Conservation (phyloP, 2,797 vertebrate genomes). For the Silurus lanzhouensis region DNA sequence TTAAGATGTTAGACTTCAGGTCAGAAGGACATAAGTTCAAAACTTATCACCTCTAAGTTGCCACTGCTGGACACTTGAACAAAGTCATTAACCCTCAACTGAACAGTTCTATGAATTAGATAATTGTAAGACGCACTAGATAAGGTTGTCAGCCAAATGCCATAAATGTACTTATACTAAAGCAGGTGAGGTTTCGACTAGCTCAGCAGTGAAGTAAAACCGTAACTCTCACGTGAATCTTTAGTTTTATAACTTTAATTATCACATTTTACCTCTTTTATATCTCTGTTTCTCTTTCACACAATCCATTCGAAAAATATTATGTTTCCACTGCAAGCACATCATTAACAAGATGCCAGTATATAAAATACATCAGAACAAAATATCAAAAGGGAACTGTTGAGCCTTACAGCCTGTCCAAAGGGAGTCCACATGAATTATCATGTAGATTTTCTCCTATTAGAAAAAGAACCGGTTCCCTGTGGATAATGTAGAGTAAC, state of each 20-base stretch:
- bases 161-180: neutral
- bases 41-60: too few species aligned
- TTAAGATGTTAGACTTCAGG: too few species aligned
- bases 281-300: slow-evolving; percentile 28
- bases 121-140: too few species aligned
- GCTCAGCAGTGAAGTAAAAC: slow-evolving; percentile 5
- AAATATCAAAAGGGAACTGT: slow-evolving; percentile 18
- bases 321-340: slow-evolving; percentile 16
- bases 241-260: slow-evolving; percentile 25
- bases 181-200: slow-evolving; percentile 14
- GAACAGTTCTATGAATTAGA: too few species aligned
- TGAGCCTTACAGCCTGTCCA: slow-evolving; percentile 2
- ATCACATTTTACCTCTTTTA: slow-evolving; percentile 26
- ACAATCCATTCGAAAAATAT: slow-evolving; percentile 5
- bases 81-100: too few species aligned
- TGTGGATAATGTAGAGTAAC: neutral
- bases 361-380: slow-evolving; percentile 24
- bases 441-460: neutral
- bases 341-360: slow-evolving; percentile 28
- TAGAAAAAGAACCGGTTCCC: neutral
- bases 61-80: too few species aligned
- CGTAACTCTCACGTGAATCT: neutral
- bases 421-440: slow-evolving; percentile 14
- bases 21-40: too few species aligned
- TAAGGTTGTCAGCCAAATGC: too few species aligned